A percentile compares a stretch with the other conserved stretches of the same genome.
These are phyloP conservation scores for Syngnathus scovelli DNA, from an alignment of 2,113 vertebrate species.

Conservation along the genomic window DNA sequence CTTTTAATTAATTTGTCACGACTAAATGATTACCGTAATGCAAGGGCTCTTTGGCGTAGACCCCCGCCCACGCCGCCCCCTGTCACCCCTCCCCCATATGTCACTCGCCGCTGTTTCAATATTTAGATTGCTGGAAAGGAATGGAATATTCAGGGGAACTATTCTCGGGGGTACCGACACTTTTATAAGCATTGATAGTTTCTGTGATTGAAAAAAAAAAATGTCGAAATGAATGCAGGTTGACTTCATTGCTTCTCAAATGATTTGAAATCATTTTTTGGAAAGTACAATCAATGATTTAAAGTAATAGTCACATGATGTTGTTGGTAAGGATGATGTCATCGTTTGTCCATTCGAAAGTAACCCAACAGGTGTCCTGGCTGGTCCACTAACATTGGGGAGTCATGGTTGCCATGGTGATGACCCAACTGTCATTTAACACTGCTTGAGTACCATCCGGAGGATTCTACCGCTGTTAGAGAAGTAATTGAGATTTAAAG, in stretches of 20 bases:
- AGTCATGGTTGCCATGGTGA: neutral
- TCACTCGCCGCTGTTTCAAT: constrained; percentile 35
- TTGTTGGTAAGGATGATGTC: neutral
- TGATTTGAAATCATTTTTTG: too few species aligned
- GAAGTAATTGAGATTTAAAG: constrained; percentile 2
- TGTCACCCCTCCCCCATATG: constrained; percentile 21
- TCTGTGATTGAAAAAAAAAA: neutral
- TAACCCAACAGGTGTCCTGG: neutral
- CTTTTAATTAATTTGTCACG: constrained; percentile 78
- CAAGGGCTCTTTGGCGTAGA: constrained; percentile 59
- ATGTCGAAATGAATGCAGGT: neutral
- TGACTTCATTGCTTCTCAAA: too few species aligned
- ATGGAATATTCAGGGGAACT: neutral
- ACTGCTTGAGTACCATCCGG: neutral
- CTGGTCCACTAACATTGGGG: neutral
- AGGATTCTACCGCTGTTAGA: neutral
- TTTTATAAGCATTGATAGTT: neutral
- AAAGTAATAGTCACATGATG: neutral
- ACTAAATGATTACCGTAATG: constrained; percentile 76
- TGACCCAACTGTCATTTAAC: neutral
- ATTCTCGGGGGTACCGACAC: neutral
- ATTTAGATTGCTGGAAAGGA: neutral
- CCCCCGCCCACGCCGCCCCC: constrained; percentile 38
- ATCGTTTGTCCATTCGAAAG: neutral
- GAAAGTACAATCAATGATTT: too few species aligned